Conservation (phyloP, 1,140 invertebrate species). For the Brachionus rotundiformis region DNA sequence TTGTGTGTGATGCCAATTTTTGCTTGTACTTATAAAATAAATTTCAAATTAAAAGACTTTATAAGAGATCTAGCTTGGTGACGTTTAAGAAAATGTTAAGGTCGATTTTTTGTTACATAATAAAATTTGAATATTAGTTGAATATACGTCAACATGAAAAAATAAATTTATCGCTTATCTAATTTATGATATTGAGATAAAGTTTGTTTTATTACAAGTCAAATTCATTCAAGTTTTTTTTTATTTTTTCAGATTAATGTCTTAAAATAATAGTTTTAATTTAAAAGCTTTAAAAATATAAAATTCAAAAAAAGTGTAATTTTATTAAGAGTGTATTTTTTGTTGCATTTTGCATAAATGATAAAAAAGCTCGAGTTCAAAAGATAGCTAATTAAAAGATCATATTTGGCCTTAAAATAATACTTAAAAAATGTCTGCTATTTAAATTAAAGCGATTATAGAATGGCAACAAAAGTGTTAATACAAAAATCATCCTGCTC, state of each 20-base stretch:
- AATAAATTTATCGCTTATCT: neutral
- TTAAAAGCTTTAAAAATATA: no score
- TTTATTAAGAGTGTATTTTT: no score
- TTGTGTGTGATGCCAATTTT: neutral
- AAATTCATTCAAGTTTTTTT: no score
- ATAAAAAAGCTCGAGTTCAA: no score
- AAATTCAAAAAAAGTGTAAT: no score
- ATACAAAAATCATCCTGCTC: neutral
- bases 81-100: neutral
- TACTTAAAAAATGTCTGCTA: neutral
- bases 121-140: neutral
- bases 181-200: neutral
- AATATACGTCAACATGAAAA: neutral
- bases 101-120: neutral
- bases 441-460: neutral
- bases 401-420: no score
- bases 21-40: neutral
- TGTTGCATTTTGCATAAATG: no score
- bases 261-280: no score
- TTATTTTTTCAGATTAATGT: no score
- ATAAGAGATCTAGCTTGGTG: neutral
- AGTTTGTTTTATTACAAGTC: neutral
- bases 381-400: neutral
- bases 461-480: neutral
- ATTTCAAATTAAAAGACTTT: neutral